Evolutionary conservation across 2,113 vertebrate species (phyloP), one percentile per base, ranked within the genome.

Genomic region (Addax nasomaculatus): DNA sequence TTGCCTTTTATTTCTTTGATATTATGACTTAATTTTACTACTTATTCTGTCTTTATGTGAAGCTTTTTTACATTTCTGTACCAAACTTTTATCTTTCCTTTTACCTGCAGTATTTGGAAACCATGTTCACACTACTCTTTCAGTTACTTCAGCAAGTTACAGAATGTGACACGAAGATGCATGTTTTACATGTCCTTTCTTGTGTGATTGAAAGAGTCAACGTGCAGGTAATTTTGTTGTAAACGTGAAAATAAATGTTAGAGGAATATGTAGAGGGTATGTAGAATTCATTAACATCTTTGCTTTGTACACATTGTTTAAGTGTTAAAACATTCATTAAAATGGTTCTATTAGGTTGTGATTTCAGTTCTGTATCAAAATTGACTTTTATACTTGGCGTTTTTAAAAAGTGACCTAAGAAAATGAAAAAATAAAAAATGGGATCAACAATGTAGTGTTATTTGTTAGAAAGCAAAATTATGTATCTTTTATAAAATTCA

Each of bases 81-180:
- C n/a, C 25, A 11, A 95, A 73, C 36, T 60, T 87, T 79, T 76
- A 17, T 91, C 62, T 57, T 94, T 70, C 60, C 47, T 88, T 97
- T 98, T 64, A 67, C 43, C n/a, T 98, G 33, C 87, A 99, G 99
- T 99, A 99, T 97, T 98, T 99, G 96, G 99, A 99, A 98, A 99
- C 99, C 70, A 99, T 99, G 98, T 99, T 99, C 93, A 99, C 99
- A 23, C 99, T 99, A 93, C 99, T 99, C 90, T 99, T 99, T 98
- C 99, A 99, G 95, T 97, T 99, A 57, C 98, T 99, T 96, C 99
- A 99, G 98, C 99, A 99, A 99, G 99, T 99, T 97, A 99, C 99
- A 0, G 99, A 99, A 16, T 99, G 99, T 85, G 99, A 99, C 98
- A 99, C 99, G n/a, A 99, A 99, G 98, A 99, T 99, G 99, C 99